Base-by-base conservation (phyloP, 2,888 invertebrate genomes). In the Thumatha senex region DNA sequence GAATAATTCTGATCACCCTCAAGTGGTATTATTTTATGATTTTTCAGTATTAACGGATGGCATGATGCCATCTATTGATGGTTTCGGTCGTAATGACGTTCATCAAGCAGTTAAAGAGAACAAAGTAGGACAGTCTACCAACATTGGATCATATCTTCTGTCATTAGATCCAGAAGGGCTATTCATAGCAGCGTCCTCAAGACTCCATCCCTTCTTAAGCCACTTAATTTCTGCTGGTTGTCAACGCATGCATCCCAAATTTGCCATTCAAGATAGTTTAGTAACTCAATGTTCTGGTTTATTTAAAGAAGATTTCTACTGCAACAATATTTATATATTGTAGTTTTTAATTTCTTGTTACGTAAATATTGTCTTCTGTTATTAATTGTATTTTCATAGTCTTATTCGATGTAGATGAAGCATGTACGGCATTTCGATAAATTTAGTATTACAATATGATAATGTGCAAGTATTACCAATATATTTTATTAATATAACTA, bases 241-340 rank as follows among this genome's bases (percentile, higher is more conserved):
- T 51, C 78, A 77, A 62, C 74, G 76, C 44, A 56, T 78, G 53
- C 70, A 67, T 29, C 87, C 89, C 1, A 79, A 70, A 58, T 74
- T 69, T 47, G 82, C 80, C 0, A 82, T 89, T 43, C 78, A 80
- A 57, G 75, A 84, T 51, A 74, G 80, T 10, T 51, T 83, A 34
- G 31, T 74, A 11, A 71, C 73, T 29, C 84, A 84, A 62, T 89
- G 89, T 60, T 73, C 80, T 40, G 75, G 72, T 29, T 55, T 72
- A 44, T 63, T 76, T 46, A 73, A 67, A 56, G 74, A 84, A 45
- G 79, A 84, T 50, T 40, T 67, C 10, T 85, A 84, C 63, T 89
- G 89, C 67, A 78, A 79, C 58, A 83, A 78, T 58, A 80, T 89
- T 72, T 84, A 75, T 70, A 59, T 85, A 67, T 63, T 86, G 61